Base-by-base conservation (phyloP, 2,797 vertebrate genomes). In the Tamandua tetradactyla region DNA sequence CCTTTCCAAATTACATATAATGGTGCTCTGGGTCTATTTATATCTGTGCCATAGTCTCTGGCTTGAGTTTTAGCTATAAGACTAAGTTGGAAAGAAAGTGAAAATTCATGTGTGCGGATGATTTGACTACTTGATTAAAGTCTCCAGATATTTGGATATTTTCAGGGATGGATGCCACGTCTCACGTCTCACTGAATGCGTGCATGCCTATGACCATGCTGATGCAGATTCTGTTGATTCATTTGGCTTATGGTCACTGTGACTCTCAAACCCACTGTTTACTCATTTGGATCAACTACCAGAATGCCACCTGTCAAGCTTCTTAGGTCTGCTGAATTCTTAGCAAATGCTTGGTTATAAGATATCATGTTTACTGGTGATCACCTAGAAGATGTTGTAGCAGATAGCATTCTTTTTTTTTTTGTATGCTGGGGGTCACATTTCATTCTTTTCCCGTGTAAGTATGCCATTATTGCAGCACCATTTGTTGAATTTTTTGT, bases 1-100 rank as follows among this genome's bases (percentile, higher is more conserved):
- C 87, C 96, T 97, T 94, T 88, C 96, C 96, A 97, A 97, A 97
- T 97, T 97, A 97, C 84, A 97, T 94, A 96, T 96, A 97, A 97
- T 97, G 96, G 94, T 96, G 62, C 92, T 92, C 90, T 87, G 49
- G 18, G 37, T 66, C 92, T 97, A 97, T 97, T 97, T 97, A 96
- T 97, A 97, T 84, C 95, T 71, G 7, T 76, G 86, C 91, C 92
- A 93, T 59, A 89, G 91, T 92, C 95, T 97, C 86, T 96, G 93
- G 95, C 88, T 97, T 68, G 95, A 96, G 86, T 96, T 96, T 96
- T 94, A 93, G 89, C 83, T 95, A 42, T 74, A 80, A 84, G 92
- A 87, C 83, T 74, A 88, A 96, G 89, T 89, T 87, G 80, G 76
- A 91, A 94, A 96, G 76, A 94, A 97, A 97, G 94, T 93, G 86